Conservation (phyloP, 2,113 vertebrate species). For the Peromyscus californicus region DNA sequence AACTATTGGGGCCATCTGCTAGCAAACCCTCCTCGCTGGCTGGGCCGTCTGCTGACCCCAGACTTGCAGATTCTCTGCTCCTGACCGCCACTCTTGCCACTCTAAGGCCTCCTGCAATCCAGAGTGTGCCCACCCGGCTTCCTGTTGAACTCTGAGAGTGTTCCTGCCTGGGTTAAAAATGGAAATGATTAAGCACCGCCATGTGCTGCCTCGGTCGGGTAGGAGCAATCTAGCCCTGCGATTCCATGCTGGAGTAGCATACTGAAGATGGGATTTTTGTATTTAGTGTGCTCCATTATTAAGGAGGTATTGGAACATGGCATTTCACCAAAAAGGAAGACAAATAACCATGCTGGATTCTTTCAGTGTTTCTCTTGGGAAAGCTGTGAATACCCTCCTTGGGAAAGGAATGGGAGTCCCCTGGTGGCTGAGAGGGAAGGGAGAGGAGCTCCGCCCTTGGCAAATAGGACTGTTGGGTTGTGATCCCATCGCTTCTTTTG, state of each 20-base stretch:
- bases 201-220: conserved; percentile 52
- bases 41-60: conserved; percentile 82
- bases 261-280: background rate
- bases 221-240: background rate
- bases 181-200: conserved; percentile 37
- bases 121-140: conserved; percentile 65
- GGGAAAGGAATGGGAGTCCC: background rate
- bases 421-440: background rate
- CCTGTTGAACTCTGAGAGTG: conserved; percentile 64
- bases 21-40: conserved; percentile 64
- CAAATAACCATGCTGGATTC: background rate
- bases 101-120: conserved; percentile 60
- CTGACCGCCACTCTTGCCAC: rapidly evolving
- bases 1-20: conserved; percentile 83
- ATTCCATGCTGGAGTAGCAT: background rate
- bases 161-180: conserved; percentile 65
- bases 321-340: conserved; percentile 27
- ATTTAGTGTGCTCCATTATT: background rate
- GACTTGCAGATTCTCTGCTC: conserved; percentile 77
- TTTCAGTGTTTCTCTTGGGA: conserved; percentile 37
- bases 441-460: background rate
- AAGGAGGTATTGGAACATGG: background rate
- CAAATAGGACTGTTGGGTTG: background rate
- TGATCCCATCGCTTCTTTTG: background rate
- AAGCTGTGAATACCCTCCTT: background rate